Evolutionary conservation across 1,140 invertebrate species (phyloP).

Genomic region (Colletes gigas): DNA sequence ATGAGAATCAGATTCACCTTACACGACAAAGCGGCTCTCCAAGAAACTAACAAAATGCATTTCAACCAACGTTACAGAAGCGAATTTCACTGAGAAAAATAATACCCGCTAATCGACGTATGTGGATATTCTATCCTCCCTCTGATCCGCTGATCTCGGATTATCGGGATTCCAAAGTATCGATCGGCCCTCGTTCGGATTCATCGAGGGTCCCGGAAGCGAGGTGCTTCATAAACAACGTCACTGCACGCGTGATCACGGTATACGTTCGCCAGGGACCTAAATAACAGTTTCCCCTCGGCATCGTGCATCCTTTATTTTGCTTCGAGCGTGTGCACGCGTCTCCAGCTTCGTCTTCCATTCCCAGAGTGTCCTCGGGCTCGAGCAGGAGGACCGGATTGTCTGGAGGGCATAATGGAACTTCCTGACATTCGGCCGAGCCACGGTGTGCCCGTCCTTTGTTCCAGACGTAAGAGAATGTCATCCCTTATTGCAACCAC

Average conservation of each 20-base stretch:
- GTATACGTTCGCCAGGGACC: not conserved
- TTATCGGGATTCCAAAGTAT: too few relatives aligned
- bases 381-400: conserved; percentile 7
- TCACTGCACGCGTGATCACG: not conserved
- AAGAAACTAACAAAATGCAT: too few relatives aligned
- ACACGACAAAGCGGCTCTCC: too few relatives aligned
- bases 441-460: conserved; percentile 49
- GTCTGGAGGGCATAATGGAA: conserved; percentile 60
- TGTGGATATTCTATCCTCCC: too few relatives aligned
- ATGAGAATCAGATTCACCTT: too few relatives aligned
- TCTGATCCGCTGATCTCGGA: too few relatives aligned
- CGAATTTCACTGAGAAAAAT: too few relatives aligned
- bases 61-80: too few relatives aligned
- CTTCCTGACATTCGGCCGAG: conserved; percentile 53
- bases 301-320: not conserved
- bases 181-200: not conserved
- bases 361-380: conserved; percentile 4
- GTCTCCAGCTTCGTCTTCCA: not conserved
- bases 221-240: not conserved
- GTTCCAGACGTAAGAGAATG: conserved; percentile 64
- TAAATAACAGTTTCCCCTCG: not conserved
- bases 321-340: conserved; percentile 4
- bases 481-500: conserved; percentile 64
- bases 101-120: too few relatives aligned
- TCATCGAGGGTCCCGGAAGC: not conserved